Evolutionary conservation across 2,113 vertebrate genomes (phyloP), one percentile per base, ranked within the genome.

Genomic region (Erinaceus europaeus): DNA sequence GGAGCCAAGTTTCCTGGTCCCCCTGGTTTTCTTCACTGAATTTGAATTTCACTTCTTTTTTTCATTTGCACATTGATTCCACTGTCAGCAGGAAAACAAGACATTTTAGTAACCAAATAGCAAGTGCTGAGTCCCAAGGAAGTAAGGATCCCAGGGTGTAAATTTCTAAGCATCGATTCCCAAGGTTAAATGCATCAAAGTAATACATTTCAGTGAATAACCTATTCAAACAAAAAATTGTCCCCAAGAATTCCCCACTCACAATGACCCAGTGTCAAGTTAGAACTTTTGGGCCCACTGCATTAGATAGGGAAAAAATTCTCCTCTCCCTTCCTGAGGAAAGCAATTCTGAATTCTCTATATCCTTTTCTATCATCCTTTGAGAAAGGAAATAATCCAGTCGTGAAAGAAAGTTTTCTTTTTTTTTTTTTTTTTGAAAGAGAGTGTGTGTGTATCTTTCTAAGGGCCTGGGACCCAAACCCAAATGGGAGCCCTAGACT

Each of bases 81-180:
- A 25, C 73, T n/a, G 61, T 11, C 42, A 34, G 46, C 13, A 72
- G 9, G 20, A 85, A 79, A 38, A 44, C 78, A 77, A 85, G 57
- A 84, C 80, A 52, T 88, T 86, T 94, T 96, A 82, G 52, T 90
- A 81, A n/a, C 83, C 89, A 83, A 92, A 52, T 83, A 77, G 88
- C 83, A 72, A 69, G 84, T 72, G 75, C 74, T 82, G 82, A 82
- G 57, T 90, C 21, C 84, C 88, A 18, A 84, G 9, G 52, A 52
- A 88, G 40, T 53, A 53, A 84, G 62, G 29, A 40, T 32, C 69
- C 76, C 48, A 75, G 44, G 53, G n/a, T 73, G 86, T 81, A n/a
- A 4, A 5, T 34, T 83, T 91, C 67, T 46, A 71, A 91, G 67
- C 34, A 36, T 71, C 27, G 42, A 11, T 72, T 38, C 71, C 72